Evolutionary conservation across 2,113 vertebrate species (phyloP), one percentile per base, ranked within the genome.

Genomic region (Grallaria varia): DNA sequence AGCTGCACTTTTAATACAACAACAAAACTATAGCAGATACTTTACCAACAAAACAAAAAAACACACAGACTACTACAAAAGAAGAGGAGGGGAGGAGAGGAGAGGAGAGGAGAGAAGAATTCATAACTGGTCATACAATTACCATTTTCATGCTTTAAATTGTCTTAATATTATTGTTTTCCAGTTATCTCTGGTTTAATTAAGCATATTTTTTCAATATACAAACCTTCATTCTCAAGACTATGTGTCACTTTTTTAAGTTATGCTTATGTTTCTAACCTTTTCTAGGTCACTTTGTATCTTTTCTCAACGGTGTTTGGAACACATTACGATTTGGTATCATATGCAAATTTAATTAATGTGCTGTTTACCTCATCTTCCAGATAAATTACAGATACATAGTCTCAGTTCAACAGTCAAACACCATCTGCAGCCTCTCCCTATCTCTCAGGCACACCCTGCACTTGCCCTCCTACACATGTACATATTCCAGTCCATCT

Each of bases 321-420:
- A 96, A 84, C 78, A 87, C 39, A 68, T 93, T 97, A 37, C 47
- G 86, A 72, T 87, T 96, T 96, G 62, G 83, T 97, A 94, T 96
- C 84, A 95, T 97, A 89, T 94, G 84, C 81, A 96, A 89, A 93
- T 96, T 96, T 97, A 97, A 97, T 96, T 97, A 97, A 96, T 96
- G 72, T 81, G 77, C 30, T 96, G 93, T 96, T 97, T 97, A 96
- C 93, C 58, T 95, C 93, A 81, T 96, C 94, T 95, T 95, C 59
- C 78, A 96, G 94, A 95, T 95, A 96, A 96, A 96, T 90, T 96
- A 81, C 92, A 95, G 94, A 97, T 96, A 96, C 71, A 67, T 91
- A 97, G 89, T 96, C 90, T 93, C 95, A 97, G 95, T 97, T 96
- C 94, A 96, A 93, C 93, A 96, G 94, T 96, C 96, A 97, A 96